Evolutionary conservation across 2,113 vertebrate species (phyloP), one percentile per base, ranked within the genome.

Genomic region (Spea bombifrons): DNA sequence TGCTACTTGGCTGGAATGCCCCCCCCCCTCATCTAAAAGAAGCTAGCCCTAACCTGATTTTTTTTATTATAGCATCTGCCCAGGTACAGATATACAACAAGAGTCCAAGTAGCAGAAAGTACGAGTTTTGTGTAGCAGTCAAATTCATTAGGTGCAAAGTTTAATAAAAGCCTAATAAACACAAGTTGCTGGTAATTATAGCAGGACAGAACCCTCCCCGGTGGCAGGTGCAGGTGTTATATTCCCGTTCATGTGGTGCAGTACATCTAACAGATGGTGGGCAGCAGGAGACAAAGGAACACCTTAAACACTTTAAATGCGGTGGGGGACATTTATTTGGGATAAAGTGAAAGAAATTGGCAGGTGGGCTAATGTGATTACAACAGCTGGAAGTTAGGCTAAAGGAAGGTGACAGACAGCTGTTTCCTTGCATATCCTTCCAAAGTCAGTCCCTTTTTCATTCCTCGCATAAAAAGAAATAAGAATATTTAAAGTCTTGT

Each of bases 281-380:
- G 78, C 85, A 81, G 30, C 83, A 84, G 82, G 85, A 86, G 86
- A 5, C 66, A 80, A 82, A 76, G 81, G 81, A 83, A 80, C 74
- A 80, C 66, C 71, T 68, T 80, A 80, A 80, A 80, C 78, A 74
- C 71, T 74, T 74, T 74, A 80, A 80, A 80, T 74, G 78, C 78
- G 61, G 44, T 59, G 50, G 53, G 63, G 63, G 64, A 74, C 68
- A 74, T 57, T 71, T 80, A 68, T 74, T 68, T 68, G 71, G 70
- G 15, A 80, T 57, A 73, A 73, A 67, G n/a, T 67, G 64, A 73
- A 67, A 43, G 52, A 68, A 74, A 80, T 68, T 71, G 77, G 65
- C 78, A 80, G 78, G 78, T 80, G 78, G 78, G 71, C 71, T 80
- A 73, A 73, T 80, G 46, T 61, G 71, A 80, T 74, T 74, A 30